These are phyloP conservation scores for Palythoa grandiflora DNA, from an alignment of 92 coral and sea anemone genomes.

Conservation along the genomic window DNA sequence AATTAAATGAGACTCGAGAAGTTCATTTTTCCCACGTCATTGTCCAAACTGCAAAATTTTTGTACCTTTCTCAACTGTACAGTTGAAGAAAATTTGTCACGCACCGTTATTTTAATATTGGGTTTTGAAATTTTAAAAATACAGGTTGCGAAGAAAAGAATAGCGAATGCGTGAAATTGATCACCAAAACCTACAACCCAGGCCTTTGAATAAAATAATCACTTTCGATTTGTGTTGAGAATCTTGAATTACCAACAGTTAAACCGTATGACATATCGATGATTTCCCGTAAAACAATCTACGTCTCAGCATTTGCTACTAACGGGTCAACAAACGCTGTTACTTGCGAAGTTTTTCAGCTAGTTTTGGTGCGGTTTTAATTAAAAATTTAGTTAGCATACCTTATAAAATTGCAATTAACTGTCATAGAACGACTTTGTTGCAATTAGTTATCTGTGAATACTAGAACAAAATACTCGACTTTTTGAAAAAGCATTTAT, in stretches of 20 bases:
- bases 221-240: not conserved
- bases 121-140: not conserved
- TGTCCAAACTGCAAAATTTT: not conserved
- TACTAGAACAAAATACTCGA: not conserved
- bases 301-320: not conserved
- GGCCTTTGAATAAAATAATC: not conserved
- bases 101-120: not conserved
- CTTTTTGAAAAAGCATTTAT: not conserved
- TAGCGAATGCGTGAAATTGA: too few relatives aligned
- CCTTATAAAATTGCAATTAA: conserved; percentile 3
- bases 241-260: not conserved
- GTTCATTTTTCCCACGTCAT: not conserved
- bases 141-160: not conserved
- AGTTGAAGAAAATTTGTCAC: not conserved
- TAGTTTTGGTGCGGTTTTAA: not conserved
- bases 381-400: not conserved
- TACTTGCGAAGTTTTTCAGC: not conserved
- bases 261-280: not conserved
- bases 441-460: not conserved
- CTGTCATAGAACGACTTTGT: not conserved
- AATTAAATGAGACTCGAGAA: not conserved
- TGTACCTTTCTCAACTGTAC: not conserved
- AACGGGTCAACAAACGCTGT: conserved; percentile 19
- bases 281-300: not conserved
- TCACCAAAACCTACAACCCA: too few relatives aligned